Evolutionary conservation across 2,888 invertebrate species (phyloP).

Genomic region (Cheilosia pagana): DNA sequence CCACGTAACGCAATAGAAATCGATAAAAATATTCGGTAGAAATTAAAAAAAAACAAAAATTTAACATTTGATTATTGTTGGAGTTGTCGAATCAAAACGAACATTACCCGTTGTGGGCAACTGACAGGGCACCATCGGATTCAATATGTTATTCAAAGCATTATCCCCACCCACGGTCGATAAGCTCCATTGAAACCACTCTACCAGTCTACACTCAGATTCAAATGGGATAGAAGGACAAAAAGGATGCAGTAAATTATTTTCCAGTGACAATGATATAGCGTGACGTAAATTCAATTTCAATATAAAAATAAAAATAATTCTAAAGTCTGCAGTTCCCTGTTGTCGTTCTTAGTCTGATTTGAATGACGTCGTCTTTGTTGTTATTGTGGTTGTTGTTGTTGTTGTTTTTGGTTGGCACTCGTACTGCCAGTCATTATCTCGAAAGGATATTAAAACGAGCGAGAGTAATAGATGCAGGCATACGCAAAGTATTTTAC

Average conservation of each 20-base stretch:
- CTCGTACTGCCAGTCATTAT: constrained; percentile 20
- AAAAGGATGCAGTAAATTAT: constrained; percentile 67
- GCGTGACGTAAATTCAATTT: constrained; percentile 69
- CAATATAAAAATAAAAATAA: constrained; percentile 50
- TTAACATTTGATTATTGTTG: too few relatives aligned
- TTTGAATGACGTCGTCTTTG: constrained; percentile 51
- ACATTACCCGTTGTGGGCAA: constrained; percentile 1
- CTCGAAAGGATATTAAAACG: constrained; percentile 53
- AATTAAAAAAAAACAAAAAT: too few relatives aligned
- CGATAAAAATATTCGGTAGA: too few relatives aligned
- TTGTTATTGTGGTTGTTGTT: constrained; percentile 39
- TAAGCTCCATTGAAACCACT: constrained; percentile 19
- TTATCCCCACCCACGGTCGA: constrained; percentile 23
- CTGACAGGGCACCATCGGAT: not conserved
- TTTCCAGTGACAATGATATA: constrained; percentile 60
- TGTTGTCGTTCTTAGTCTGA: constrained; percentile 24
- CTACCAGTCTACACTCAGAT: constrained; percentile 4
- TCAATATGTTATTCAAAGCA: not conserved
- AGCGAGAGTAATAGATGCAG: constrained; percentile 34
- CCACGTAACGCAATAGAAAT: too few relatives aligned
- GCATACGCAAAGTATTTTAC: constrained; percentile 34
- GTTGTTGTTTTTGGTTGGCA: constrained; percentile 18
- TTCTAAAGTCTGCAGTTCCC: constrained; percentile 1
- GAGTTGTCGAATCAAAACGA: not conserved
- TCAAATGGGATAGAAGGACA: constrained; percentile 1